Base-by-base conservation (phyloP, 2,113 vertebrate species). In the Dunckerocampus dactyliophorus region DNA sequence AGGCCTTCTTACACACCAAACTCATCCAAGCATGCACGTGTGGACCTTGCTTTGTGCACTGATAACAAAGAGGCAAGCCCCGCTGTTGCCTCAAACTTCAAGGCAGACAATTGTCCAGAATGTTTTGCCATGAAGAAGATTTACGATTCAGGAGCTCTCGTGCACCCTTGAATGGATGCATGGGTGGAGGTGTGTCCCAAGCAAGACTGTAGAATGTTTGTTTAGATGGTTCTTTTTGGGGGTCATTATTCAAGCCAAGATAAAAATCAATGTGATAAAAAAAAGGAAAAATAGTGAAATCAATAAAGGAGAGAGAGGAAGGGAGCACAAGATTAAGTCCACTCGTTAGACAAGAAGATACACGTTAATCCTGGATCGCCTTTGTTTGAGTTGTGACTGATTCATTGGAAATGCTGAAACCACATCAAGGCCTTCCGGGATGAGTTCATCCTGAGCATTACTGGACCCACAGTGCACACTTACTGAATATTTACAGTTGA, bases 181-280 rank as follows among this genome's bases (percentile, higher is more conserved):
- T 12, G 17, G 28, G 39, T 55, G n/a, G 52, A 55, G 17, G 17
- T 19, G 16, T 28, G 28, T 37, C 31, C 13, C 13, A 14, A 14
- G 39, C 16, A 48, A 43, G 47, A 16, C 19, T 58, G 19, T 45
- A 19, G 19, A 13, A 43, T 31, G 22, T 54, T 34, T 42, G 19
- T 34, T 56, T 37, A 42, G 34, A 55, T 55, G 34, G 52, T 24
- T 19, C 17, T 14, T 56, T 56, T 56, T 49, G n/a, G 37, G 34
- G 34, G 34, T 39, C 34, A 42, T 56, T 56, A 56, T 39, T 56
- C 54, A 56, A 42, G 34, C 54, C 54, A 20, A 56, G 34, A 42
- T 42, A 56, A 15, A 46, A 59, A 59, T 59, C 45, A 59, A 59
- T 59, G 57, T 11, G 16, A n/a, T 46, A 57, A 8, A 15, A 10